Percentiles rank a stretch among this genome's conserved stretches.
phyloP scores from a whole-genome alignment of 1,140 invertebrate genomes.

The Drosophila fuyamai region DNA sequence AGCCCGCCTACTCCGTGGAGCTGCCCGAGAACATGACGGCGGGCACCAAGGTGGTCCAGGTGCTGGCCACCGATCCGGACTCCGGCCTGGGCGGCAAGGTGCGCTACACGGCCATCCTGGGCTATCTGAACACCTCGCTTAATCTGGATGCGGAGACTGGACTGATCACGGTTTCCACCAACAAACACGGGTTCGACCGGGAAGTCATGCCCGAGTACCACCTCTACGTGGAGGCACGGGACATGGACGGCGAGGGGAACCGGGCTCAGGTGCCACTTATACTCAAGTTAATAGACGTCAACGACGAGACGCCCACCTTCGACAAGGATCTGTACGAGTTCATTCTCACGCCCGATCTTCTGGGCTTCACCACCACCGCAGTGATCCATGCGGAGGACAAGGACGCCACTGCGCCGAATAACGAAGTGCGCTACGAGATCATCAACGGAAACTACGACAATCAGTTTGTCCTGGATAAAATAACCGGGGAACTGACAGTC shows the following conservation, averaged over 20 bases:
- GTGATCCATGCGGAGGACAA: conserved; percentile 92
- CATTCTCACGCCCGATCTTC: conserved; percentile 90
- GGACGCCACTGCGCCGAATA: conserved; percentile 94
- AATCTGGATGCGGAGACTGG: conserved; percentile 92
- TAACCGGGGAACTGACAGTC: conserved; percentile 88
- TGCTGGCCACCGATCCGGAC: conserved; percentile 91
- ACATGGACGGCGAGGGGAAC: conserved; percentile 92
- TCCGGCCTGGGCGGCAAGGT: conserved; percentile 90
- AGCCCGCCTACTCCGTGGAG: conserved; percentile 89
- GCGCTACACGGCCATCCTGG: conserved; percentile 91
- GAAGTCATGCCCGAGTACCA: conserved; percentile 91
- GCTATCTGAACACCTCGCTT: conserved; percentile 90
- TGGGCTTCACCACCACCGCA: conserved; percentile 90
- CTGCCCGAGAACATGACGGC: conserved; percentile 92
- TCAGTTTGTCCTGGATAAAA: conserved; percentile 91
- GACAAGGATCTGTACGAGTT: conserved; percentile 93
- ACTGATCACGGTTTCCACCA: conserved; percentile 91
- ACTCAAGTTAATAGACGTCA: conserved; percentile 92
- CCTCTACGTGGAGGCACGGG: conserved; percentile 93
- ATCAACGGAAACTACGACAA: conserved; percentile 92
- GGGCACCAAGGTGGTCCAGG: conserved; percentile 90
- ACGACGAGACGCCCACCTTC: conserved; percentile 94
- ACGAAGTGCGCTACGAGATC: conserved; percentile 93
- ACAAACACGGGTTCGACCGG: conserved; percentile 91
- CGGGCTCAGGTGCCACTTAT: conserved; percentile 89